These are phyloP conservation scores for Apistogramma diplotaenia DNA, from an alignment of 2,113 vertebrate species.

Conservation along the genomic window DNA sequence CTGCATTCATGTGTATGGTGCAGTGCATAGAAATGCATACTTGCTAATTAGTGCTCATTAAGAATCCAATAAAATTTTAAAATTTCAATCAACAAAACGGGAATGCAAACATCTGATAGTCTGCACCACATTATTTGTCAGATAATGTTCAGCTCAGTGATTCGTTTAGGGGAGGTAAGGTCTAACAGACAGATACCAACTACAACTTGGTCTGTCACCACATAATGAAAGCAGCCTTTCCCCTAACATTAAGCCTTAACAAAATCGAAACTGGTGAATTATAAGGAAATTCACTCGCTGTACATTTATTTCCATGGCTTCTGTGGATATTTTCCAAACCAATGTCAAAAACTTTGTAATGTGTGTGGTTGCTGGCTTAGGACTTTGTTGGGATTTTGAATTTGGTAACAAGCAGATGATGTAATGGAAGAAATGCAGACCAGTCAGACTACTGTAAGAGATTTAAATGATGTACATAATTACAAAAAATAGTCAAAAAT, in stretches of 20 bases:
- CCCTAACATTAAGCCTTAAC: not conserved
- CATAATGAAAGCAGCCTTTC: not conserved
- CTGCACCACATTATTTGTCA: not conserved
- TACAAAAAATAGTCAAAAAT: not conserved
- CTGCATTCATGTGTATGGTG: not conserved
- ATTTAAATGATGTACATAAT: not conserved
- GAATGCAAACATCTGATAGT: not conserved
- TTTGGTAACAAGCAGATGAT: not conserved
- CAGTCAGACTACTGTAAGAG: not conserved
- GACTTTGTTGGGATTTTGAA: not conserved
- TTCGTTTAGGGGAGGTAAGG: not conserved
- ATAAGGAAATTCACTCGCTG: not conserved
- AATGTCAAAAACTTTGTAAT: not conserved
- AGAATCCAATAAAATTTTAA: not conserved
- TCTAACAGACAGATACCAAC: not conserved
- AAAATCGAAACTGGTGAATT: not conserved
- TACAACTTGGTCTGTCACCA: not conserved
- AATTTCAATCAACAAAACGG: not conserved
- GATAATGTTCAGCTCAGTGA: not conserved
- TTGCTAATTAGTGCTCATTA: not conserved
- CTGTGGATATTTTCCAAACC: not conserved
- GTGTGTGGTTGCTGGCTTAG: not conserved
- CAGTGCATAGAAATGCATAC: not conserved
- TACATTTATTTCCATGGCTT: not conserved
- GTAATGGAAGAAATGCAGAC: not conserved